These are phyloP conservation scores for Charanyca ferruginea DNA, from an alignment of 2,888 invertebrate genomes.

Conservation along the genomic window DNA sequence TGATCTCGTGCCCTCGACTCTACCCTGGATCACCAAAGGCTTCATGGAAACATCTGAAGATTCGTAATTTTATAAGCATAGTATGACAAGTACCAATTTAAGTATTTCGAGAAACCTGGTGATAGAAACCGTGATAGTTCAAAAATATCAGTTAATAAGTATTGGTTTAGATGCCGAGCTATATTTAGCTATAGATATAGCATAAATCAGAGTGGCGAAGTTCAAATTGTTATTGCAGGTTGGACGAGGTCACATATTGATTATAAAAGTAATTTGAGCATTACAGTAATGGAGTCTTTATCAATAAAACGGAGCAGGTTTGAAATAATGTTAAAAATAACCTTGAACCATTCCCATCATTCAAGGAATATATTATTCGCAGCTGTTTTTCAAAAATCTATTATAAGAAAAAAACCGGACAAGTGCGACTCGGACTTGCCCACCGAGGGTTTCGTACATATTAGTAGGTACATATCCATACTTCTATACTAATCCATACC, in stretches of 20 bases:
- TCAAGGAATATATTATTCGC: conserved; percentile 8
- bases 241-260: conserved; percentile 24
- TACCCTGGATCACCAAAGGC: no score
- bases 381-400: conserved; percentile 27
- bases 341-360: conserved; percentile 33
- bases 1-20: no score
- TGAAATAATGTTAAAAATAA: conserved; percentile 42
- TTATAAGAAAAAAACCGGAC: background rate
- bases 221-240: background rate
- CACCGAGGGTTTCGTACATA: no score
- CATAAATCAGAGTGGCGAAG: background rate
- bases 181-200: background rate
- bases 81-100: no score
- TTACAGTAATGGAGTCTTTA: conserved; percentile 38
- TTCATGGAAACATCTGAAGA: no score
- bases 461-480: no score
- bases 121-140: background rate
- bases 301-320: conserved; percentile 22
- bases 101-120: no score
- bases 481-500: no score
- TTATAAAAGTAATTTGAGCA: conserved; percentile 46
- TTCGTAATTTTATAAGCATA: no score
- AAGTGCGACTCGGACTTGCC: no score
- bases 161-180: background rate
- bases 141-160: background rate